phyloP scores from a whole-genome alignment of 2,888 invertebrate species.

The Notocelia uddmanniana region DNA sequence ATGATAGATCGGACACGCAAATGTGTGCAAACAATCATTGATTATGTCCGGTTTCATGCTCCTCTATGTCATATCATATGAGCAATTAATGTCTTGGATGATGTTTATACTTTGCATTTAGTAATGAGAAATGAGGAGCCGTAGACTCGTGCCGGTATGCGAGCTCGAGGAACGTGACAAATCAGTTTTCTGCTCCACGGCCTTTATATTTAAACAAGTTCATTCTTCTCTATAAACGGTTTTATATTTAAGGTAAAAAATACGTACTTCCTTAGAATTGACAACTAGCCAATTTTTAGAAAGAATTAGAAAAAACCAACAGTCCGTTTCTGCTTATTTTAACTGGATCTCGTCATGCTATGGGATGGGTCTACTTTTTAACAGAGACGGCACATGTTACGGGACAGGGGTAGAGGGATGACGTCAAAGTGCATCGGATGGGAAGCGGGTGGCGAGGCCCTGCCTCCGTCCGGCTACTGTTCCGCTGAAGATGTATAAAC shows the following conservation, averaged over 20 bases:
- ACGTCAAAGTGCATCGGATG: too few relatives aligned
- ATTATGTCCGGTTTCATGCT: slow-evolving; percentile 64
- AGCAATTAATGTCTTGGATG: slow-evolving; percentile 55
- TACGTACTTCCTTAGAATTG: slow-evolving; percentile 4
- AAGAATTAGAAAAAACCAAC: slow-evolving; percentile 5
- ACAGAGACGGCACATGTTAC: too few relatives aligned
- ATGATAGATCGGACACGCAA: slow-evolving; percentile 65
- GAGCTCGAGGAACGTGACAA: slow-evolving; percentile 42
- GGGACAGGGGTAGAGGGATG: too few relatives aligned
- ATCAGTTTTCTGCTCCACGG: slow-evolving; percentile 44
- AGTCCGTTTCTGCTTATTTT: not conserved
- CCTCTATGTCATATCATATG: slow-evolving; percentile 37
- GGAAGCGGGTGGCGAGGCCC: too few relatives aligned
- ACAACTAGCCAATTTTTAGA: slow-evolving; percentile 9
- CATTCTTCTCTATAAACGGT: slow-evolving; percentile 43
- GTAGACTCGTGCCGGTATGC: slow-evolving; percentile 41
- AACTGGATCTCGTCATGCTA: slow-evolving; percentile 8
- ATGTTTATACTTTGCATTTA: slow-evolving; percentile 53
- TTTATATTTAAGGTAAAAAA: slow-evolving; percentile 40
- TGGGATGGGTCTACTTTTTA: not conserved
- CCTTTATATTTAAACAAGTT: slow-evolving; percentile 46
- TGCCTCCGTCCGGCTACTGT: too few relatives aligned
- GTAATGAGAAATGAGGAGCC: slow-evolving; percentile 33
- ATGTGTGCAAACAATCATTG: slow-evolving; percentile 55
- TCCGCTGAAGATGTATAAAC: too few relatives aligned